Percentiles rank a stretch among this genome's conserved stretches.
phyloP scores from a whole-genome alignment of 2,888 invertebrate genomes.

The Ormyrus labotus region DNA sequence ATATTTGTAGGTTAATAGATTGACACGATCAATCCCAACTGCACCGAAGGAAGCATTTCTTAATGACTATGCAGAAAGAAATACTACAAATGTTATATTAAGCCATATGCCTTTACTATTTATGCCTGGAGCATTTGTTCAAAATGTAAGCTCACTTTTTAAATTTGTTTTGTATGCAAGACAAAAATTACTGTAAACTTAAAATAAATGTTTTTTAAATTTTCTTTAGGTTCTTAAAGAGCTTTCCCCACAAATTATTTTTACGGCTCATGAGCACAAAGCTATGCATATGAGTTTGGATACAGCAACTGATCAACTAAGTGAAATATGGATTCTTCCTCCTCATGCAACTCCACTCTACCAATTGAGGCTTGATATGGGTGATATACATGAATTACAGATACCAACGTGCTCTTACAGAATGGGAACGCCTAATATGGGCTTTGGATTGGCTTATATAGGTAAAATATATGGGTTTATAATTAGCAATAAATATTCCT shows the following conservation, averaged over 20 bases:
- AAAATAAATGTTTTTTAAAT: conserved; percentile 24
- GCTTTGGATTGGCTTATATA: conserved; percentile 89
- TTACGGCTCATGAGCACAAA: conserved; percentile 84
- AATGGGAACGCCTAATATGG: conserved; percentile 93
- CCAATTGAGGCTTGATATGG: conserved; percentile 75
- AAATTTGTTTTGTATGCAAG: not conserved
- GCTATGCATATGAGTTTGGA: conserved; percentile 78
- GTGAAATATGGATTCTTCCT: conserved; percentile 70
- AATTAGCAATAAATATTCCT: not conserved
- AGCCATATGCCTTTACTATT: conserved; percentile 85
- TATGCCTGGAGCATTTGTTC: conserved; percentile 77
- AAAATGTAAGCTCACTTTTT: conserved; percentile 73
- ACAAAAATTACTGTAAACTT: not conserved
- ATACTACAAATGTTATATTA: conserved; percentile 81
- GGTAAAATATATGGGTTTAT: conserved; percentile 77
- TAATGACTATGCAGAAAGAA: conserved; percentile 74
- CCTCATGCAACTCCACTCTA: conserved; percentile 73
- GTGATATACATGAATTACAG: conserved; percentile 84
- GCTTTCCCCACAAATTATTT: conserved; percentile 83
- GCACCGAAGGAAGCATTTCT: conserved; percentile 74
- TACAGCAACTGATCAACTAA: conserved; percentile 71
- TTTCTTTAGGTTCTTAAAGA: conserved; percentile 79
- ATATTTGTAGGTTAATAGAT: conserved; percentile 77
- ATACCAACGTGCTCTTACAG: conserved; percentile 97
- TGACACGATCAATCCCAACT: conserved; percentile 81